Conservation (phyloP, 2,113 vertebrate species). For the Brevimyrus niger region DNA sequence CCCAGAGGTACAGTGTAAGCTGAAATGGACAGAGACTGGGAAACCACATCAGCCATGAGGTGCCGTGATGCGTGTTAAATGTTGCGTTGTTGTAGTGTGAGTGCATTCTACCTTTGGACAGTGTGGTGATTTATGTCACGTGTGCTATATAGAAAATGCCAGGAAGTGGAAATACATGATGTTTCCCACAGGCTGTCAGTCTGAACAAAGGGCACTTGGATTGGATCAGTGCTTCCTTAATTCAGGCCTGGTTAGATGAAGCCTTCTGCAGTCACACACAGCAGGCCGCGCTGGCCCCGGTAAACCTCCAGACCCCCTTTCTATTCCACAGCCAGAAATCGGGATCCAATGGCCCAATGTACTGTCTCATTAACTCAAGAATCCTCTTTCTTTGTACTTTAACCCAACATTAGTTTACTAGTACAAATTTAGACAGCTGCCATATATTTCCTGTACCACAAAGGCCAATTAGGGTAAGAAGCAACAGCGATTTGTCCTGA, state of each 20-base stretch:
- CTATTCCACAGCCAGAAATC: not conserved
- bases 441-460: conserved; percentile 29
- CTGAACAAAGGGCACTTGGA: not conserved
- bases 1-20: not conserved
- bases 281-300: not conserved
- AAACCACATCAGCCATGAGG: not conserved
- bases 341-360: not conserved
- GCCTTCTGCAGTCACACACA: not conserved
- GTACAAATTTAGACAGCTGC: conserved; percentile 32
- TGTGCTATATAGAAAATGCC: not conserved
- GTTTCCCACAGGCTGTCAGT: not conserved
- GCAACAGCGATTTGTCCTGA: conserved; percentile 35
- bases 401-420: conserved; percentile 24
- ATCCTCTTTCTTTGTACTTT: conserved; percentile 22
- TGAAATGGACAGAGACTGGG: not conserved
- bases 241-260: not conserved
- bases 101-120: not conserved
- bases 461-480: conserved; percentile 38
- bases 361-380: conserved; percentile 27
- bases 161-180: not conserved
- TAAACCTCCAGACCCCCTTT: not conserved
- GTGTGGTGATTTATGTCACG: not conserved
- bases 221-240: not conserved
- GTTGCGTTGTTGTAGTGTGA: not conserved
- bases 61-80: not conserved